Percentiles rank a stretch among this genome's conserved stretches.
Conservation (phyloP, 2,113 vertebrate genomes). For the Crotophaga sulcirostris region DNA sequence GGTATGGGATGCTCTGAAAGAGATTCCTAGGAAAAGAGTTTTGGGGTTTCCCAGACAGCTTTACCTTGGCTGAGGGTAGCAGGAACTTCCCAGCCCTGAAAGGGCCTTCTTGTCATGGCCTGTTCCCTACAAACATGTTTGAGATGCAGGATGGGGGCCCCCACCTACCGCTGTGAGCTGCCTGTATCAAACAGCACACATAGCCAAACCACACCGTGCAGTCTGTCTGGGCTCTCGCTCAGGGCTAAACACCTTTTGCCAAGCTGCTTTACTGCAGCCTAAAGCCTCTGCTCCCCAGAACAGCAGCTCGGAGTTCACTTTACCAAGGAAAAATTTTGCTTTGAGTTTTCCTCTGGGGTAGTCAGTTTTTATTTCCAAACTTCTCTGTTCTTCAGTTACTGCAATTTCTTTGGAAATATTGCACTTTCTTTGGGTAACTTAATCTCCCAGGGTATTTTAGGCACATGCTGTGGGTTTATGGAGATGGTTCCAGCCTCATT, state of each 20-base stretch:
- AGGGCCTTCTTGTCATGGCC: neutral
- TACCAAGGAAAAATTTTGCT: neutral
- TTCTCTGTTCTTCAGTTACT: neutral
- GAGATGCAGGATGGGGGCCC: neutral
- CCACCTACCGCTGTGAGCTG: conserved; percentile 1
- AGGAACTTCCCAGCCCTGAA: conserved; percentile 35
- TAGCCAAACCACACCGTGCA: neutral
- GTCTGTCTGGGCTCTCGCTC: neutral
- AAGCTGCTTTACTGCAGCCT: neutral
- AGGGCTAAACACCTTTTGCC: conserved; percentile 34
- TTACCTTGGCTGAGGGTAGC: neutral
- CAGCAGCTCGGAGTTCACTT: neutral
- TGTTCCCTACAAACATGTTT: neutral
- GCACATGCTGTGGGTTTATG: neutral
- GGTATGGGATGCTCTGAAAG: neutral
- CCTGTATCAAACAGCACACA: neutral
- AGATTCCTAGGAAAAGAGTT: neutral
- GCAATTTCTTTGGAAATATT: neutral
- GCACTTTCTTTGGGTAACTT: neutral
- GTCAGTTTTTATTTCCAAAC: neutral
- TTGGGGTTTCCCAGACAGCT: conserved; percentile 49
- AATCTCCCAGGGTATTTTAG: neutral
- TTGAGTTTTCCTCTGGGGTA: neutral
- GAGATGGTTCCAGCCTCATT: neutral
- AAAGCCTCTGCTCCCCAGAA: neutral